Evolutionary conservation across 2,797 vertebrate species (phyloP).

Genomic region (Poliocrania exsul): DNA sequence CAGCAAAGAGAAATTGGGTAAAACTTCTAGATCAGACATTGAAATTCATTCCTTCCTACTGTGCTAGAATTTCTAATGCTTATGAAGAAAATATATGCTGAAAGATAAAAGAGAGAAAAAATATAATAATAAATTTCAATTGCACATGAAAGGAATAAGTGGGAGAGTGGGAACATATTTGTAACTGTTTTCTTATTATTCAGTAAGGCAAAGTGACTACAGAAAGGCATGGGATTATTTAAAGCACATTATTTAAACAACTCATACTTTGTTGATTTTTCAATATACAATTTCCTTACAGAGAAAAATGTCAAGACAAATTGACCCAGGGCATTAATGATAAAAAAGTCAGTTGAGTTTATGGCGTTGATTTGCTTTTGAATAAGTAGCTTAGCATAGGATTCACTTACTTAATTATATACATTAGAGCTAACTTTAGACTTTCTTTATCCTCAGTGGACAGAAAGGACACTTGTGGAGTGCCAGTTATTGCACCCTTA

Average conservation of each 20-base stretch:
- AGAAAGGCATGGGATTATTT: slow-evolving; percentile 5
- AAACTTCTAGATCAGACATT: not conserved
- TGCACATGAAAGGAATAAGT: slow-evolving; percentile 44
- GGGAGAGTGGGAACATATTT: slow-evolving; percentile 22
- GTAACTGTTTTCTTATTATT: slow-evolving; percentile 15
- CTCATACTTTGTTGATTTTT: not conserved
- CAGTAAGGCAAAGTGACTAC: not conserved
- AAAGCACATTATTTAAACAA: not conserved
- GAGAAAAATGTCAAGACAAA: not conserved
- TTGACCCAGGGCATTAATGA: not conserved
- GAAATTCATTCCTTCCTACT: not conserved
- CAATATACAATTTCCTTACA: not conserved
- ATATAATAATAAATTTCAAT: slow-evolving; percentile 20
- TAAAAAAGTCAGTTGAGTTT: not conserved
- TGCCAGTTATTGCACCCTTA: not conserved
- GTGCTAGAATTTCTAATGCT: not conserved
- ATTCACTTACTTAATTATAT: not conserved
- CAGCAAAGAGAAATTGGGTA: not conserved
- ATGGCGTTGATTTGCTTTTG: not conserved
- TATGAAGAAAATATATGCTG: slow-evolving; percentile 5
- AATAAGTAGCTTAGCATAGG: not conserved
- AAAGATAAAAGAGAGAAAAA: slow-evolving; percentile 31
- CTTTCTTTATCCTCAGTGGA: not conserved
- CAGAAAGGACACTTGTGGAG: not conserved
- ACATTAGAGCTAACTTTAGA: not conserved